Base-by-base conservation (phyloP, 2,888 invertebrate species). In the Trissolcus japonicus region DNA sequence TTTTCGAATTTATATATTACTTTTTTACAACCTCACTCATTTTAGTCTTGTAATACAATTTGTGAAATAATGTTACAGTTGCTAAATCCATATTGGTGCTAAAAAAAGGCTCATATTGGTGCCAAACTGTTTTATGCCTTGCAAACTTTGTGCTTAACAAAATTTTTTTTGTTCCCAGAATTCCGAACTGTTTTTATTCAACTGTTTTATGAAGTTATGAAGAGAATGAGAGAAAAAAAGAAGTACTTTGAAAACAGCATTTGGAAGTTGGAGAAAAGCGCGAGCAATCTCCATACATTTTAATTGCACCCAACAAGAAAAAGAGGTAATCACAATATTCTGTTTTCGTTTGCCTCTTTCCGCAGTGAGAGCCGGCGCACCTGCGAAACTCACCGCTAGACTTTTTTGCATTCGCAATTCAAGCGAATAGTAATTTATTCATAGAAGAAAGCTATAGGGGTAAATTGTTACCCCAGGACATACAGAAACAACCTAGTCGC, bases 351-450 rank as follows among this genome's bases (percentile, higher is more conserved):
- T 16, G 14, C 55, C 56, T 48, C 19, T 60, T 65, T 50, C 6
- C 54, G 50, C 59, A 48, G 80, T 83, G 83, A 79, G 83, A 83
- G 72, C 59, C 57, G 57, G 46, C 53, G 46, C 83, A 83, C 83
- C 81, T 83, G 83, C 75, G 62, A 59, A 53, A 50, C 60, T 66
- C 40, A 61, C 54, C 56, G 80, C 79, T 78, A 82, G 81, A 82
- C 81, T 83, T 82, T 51, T 82, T 81, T 78, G 80, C 78, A 78
- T 80, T 81, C 78, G 76, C 68, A 78, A 78, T 79, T 82, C 78
- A 79, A 79, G 76, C 74, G 72, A 72, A 82, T 56, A 50, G 69
- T 83, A 81, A 83, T 78, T 83, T 83, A 83, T 83, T 83, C 83
- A 83, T 83, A 78, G 79, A 76, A 76, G 68, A 56, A 73, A 73